Conservation (phyloP, 2,888 invertebrate genomes). For the Abscondita cerata region DNA sequence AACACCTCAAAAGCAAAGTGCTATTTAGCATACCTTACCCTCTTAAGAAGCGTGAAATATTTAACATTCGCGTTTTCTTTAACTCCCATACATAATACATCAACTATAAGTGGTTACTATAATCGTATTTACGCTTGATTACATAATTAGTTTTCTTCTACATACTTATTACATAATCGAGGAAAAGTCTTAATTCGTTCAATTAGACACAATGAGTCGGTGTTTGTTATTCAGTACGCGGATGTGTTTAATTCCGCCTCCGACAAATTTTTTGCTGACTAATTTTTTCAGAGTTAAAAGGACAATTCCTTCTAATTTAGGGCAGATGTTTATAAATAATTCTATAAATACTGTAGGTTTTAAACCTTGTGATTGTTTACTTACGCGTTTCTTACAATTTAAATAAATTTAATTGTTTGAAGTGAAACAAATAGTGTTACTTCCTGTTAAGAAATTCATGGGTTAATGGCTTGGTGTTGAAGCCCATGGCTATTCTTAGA, state of each 20-base stretch:
- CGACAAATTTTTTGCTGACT: no score
- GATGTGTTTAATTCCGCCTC: conserved; percentile 21
- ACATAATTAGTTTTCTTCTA: conserved; percentile 5
- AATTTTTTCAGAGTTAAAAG: not conserved
- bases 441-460: conserved; percentile 1
- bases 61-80: conserved; percentile 9
- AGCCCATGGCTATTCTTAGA: not conserved
- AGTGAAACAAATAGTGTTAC: conserved; percentile 4
- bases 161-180: conserved; percentile 2
- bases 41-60: conserved; percentile 17
- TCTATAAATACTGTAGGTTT: not conserved
- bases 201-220: conserved; percentile 8
- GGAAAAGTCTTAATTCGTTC: conserved; percentile 11
- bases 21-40: conserved; percentile 36
- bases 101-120: not conserved
- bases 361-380: conserved; percentile 3
- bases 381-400: not conserved
- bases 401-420: conserved; percentile 1
- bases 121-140: conserved; percentile 8
- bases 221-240: conserved; percentile 15
- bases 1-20: conserved; percentile 34
- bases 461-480: conserved; percentile 7
- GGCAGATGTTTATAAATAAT: not conserved
- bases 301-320: not conserved
- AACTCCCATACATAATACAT: conserved; percentile 12